Evolutionary conservation across 2,113 vertebrate genomes (phyloP).

Genomic region (Toxotes chatareus): DNA sequence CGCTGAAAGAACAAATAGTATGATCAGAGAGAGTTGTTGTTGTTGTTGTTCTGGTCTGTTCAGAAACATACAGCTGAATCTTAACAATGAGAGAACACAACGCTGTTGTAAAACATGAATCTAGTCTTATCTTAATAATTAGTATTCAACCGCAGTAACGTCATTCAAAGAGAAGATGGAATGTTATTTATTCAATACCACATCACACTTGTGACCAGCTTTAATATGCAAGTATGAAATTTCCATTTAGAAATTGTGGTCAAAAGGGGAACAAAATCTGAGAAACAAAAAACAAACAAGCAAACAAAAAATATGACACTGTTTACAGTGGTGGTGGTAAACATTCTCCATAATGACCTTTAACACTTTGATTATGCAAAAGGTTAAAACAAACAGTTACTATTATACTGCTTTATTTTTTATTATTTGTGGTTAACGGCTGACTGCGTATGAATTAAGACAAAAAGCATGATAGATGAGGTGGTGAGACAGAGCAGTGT

Average conservation of each 20-base stretch:
- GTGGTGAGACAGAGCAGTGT: neutral
- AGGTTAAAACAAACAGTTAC: neutral
- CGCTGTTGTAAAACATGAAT: neutral
- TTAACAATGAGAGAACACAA: neutral
- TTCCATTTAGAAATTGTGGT: neutral
- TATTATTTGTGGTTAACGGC: neutral
- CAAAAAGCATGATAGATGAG: neutral
- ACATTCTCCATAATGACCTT: neutral
- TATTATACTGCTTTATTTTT: neutral
- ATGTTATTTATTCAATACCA: conserved; percentile 17
- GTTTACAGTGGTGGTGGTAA: neutral
- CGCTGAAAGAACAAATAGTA: neutral
- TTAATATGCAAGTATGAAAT: conserved; percentile 17
- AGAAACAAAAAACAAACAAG: neutral
- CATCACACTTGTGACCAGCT: conserved; percentile 1
- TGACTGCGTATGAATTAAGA: neutral
- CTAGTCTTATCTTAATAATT: neutral
- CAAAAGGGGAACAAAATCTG: neutral
- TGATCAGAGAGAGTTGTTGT: neutral
- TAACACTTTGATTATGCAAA: neutral
- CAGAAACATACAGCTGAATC: neutral
- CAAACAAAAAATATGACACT: neutral
- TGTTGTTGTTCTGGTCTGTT: neutral
- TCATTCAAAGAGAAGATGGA: neutral
- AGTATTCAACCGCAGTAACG: neutral